A percentile compares a stretch with the other conserved stretches of the same genome.
phyloP scores from a whole-genome alignment of 2,797 vertebrate species.

The Aythya fuligula region DNA sequence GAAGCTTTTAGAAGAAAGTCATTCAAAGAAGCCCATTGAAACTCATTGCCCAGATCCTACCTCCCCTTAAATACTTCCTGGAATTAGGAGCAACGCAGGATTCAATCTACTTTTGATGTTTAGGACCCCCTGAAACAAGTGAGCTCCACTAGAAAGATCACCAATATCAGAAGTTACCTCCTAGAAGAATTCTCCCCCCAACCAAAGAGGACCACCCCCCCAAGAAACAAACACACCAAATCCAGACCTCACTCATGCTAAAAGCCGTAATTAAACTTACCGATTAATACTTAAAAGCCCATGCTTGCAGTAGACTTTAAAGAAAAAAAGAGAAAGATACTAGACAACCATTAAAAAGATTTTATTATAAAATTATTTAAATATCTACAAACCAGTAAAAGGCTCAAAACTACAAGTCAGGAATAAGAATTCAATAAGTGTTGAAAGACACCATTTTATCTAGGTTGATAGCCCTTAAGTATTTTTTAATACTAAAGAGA shows the following conservation, averaged over 20 bases:
- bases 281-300: not conserved
- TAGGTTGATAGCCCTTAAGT: not conserved
- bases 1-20: not conserved
- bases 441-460: not conserved
- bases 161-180: not conserved
- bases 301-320: not conserved
- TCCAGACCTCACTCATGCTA: not conserved
- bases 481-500: not conserved
- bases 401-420: not conserved
- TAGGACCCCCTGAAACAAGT: not conserved
- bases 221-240: not conserved
- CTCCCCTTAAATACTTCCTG: not conserved
- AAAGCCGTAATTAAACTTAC: not conserved
- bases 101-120: not conserved
- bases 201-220: not conserved
- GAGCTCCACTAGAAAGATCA: not conserved
- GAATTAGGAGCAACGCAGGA: no score
- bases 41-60: not conserved
- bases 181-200: not conserved
- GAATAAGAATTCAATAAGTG: not conserved
- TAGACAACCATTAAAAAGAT: not conserved
- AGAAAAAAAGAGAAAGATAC: not conserved
- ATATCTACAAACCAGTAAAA: slow-evolving; percentile 19
- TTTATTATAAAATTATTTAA: slow-evolving; percentile 66
- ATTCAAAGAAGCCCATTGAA: not conserved